Percentiles rank a stretch among this genome's conserved stretches.
Conservation (phyloP, 2,797 vertebrate genomes). For the Astyanax mexicanus region DNA sequence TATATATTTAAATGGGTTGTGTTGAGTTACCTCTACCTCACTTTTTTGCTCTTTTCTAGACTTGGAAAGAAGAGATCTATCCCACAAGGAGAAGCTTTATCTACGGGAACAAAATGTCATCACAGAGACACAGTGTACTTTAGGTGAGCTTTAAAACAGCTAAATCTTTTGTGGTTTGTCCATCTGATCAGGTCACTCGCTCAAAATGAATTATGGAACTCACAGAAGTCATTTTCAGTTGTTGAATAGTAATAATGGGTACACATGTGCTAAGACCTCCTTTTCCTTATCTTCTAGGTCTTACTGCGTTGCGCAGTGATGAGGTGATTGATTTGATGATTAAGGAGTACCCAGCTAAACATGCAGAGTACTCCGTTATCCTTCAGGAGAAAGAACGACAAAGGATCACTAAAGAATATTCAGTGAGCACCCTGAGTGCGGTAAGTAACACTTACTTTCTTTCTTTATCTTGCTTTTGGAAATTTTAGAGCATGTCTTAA, state of each 20-base stretch:
- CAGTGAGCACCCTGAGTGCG: slow-evolving; percentile 80
- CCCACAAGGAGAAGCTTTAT: slow-evolving; percentile 98
- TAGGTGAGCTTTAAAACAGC: slow-evolving; percentile 80
- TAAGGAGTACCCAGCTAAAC: slow-evolving; percentile 96
- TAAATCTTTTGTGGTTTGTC: background rate
- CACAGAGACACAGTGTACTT: slow-evolving; percentile 97
- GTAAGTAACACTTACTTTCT: slow-evolving; percentile 60
- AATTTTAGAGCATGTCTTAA: background rate
- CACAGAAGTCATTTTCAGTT: too few relatives aligned
- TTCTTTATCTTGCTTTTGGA: too few relatives aligned
- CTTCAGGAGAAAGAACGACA: slow-evolving; percentile 96
- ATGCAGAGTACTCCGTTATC: slow-evolving; percentile 96
- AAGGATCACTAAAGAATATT: slow-evolving; percentile 97
- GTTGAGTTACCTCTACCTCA: too few relatives aligned
- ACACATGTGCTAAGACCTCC: too few relatives aligned
- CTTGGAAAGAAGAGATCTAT: slow-evolving; percentile 96
- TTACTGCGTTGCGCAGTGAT: slow-evolving; percentile 95
- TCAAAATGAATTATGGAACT: too few relatives aligned
- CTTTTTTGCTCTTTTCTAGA: slow-evolving; percentile 73
- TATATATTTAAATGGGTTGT: too few relatives aligned
- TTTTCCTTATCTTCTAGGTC: slow-evolving; percentile 75
- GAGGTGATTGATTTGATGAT: slow-evolving; percentile 99
- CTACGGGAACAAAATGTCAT: slow-evolving; percentile 97
- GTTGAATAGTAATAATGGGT: too few relatives aligned
- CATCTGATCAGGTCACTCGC: too few relatives aligned